Conservation (phyloP, 1,140 invertebrate genomes). For the Zaprionus ghesquierei region DNA sequence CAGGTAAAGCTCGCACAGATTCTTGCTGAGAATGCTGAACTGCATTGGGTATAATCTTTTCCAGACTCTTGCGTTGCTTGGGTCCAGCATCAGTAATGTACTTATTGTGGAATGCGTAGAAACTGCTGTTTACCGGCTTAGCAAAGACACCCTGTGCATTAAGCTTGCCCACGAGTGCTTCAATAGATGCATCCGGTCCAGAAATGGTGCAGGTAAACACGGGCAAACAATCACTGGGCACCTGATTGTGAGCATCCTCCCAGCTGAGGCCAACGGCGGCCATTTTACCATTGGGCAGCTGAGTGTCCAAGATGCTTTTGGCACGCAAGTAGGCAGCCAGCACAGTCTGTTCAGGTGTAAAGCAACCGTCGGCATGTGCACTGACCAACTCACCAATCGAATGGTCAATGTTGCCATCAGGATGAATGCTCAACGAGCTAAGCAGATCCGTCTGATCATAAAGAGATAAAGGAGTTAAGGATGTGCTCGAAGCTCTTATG, state of each 20-base stretch:
- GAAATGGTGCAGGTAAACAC: conserved; percentile 98
- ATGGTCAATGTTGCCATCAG: conserved; percentile 97
- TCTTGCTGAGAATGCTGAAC: conserved; percentile 91
- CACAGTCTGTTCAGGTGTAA: conserved; percentile 96
- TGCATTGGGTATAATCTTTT: conserved; percentile 92
- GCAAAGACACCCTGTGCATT: conserved; percentile 92
- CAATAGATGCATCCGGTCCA: conserved; percentile 91
- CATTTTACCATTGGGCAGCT: conserved; percentile 90
- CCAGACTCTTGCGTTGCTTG: conserved; percentile 89
- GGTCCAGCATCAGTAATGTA: conserved; percentile 94
- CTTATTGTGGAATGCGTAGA: conserved; percentile 97
- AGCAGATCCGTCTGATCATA: conserved; percentile 94
- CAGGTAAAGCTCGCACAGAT: conserved; percentile 90
- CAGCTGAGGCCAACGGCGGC: conserved; percentile 94
- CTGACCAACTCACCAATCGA: conserved; percentile 97
- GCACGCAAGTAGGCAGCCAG: conserved; percentile 96
- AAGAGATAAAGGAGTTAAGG: conserved; percentile 94
- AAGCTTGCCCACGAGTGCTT: conserved; percentile 84
- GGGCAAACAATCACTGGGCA: conserved; percentile 90
- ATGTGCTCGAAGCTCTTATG: conserved; percentile 91
- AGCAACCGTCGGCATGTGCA: conserved; percentile 97
- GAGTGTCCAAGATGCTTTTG: conserved; percentile 91
- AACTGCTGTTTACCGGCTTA: conserved; percentile 93
- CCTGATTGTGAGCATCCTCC: conserved; percentile 90
- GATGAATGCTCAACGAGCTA: conserved; percentile 89